Base-by-base conservation (phyloP, 2,888 invertebrate genomes). In the Tetragnatha montana region DNA sequence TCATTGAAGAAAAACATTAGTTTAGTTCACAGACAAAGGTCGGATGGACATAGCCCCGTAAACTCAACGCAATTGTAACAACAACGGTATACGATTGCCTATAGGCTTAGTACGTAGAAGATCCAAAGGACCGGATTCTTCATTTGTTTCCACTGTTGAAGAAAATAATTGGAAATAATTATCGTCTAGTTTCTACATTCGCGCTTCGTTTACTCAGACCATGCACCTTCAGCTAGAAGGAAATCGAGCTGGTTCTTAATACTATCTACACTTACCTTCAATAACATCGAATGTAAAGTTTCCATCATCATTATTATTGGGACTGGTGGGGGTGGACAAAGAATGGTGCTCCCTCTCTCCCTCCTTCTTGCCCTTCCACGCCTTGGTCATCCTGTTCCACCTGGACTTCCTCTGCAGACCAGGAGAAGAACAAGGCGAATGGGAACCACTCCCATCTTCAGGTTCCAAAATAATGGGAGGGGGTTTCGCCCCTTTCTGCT, bases 341-440 rank as follows among this genome's bases (percentile, higher is more conserved):
- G 82, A 76, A 19, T 50, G 14, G 0, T 79, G 69, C n/a, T 81
- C 81, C 10, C 73, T 86, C 6, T 87, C 87, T 6, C 87, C 87
- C 1, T 89, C 91, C 22, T 79, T 87, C 50, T 89, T 91, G 2
- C 90, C 87, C 12, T 81, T 87, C 21, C 86, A 79, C 6, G 76
- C 95, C 92, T 96, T 94, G 93, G 96, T 96, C 91, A 96, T 96
- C 93, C 95, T 95, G 79, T 95, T 95, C 96, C 96, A 96, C 93
- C 96, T 96, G 87, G 96, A 96, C 21, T 95, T 94, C 51, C 92
- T 91, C 19, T 95, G 94, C 92, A 94, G 92, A 78, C 93, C 93
- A 78, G 93, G 93, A 7, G 93, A 93, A 4, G 92, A 92, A 21
- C 92, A 92, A 71, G 92, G 91, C 1, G 91, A 88, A 14, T 88